Conservation (phyloP, 2,888 invertebrate genomes). For the Cabera pusaria region DNA sequence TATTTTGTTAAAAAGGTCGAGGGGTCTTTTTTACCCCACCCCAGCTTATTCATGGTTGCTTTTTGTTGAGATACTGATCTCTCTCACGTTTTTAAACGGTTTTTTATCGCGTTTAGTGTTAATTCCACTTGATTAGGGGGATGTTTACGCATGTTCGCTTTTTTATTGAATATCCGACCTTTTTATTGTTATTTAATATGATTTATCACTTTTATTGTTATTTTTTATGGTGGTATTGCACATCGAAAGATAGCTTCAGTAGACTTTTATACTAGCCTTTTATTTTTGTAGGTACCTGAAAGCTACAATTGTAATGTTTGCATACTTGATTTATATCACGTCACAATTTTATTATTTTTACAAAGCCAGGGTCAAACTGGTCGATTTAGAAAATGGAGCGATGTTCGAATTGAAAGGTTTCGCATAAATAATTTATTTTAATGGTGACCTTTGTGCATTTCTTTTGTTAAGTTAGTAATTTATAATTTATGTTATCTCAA, state of each 20-base stretch:
- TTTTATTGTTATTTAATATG: conserved; percentile 21
- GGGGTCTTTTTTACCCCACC: conserved; percentile 59
- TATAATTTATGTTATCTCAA: conserved; percentile 78
- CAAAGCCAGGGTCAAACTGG: conserved; percentile 13
- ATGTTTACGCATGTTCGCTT: conserved; percentile 61
- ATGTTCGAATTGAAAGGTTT: conserved; percentile 11
- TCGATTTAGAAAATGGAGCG: conserved; percentile 23
- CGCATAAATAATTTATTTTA: conserved; percentile 28
- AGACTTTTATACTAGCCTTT: too few species aligned
- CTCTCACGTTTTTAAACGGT: conserved; percentile 75
- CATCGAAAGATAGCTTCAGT: too few species aligned
- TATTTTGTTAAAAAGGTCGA: conserved; percentile 62
- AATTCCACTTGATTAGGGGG: conserved; percentile 66
- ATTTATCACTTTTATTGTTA: conserved; percentile 18
- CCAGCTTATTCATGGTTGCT: conserved; percentile 45
- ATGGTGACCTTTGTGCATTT: conserved; percentile 33
- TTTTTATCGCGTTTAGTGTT: conserved; percentile 56
- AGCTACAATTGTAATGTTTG: too few species aligned
- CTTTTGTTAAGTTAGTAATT: conserved; percentile 45
- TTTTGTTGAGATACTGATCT: conserved; percentile 70
- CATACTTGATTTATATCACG: too few species aligned
- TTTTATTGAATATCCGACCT: conserved; percentile 41
- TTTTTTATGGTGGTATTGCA: conserved; percentile 11
- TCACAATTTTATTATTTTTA: conserved; percentile 1
- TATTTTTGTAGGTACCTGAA: too few species aligned